These are phyloP conservation scores for Teleopsis dalmanni DNA, from an alignment of 1,140 invertebrate species.

Conservation along the genomic window DNA sequence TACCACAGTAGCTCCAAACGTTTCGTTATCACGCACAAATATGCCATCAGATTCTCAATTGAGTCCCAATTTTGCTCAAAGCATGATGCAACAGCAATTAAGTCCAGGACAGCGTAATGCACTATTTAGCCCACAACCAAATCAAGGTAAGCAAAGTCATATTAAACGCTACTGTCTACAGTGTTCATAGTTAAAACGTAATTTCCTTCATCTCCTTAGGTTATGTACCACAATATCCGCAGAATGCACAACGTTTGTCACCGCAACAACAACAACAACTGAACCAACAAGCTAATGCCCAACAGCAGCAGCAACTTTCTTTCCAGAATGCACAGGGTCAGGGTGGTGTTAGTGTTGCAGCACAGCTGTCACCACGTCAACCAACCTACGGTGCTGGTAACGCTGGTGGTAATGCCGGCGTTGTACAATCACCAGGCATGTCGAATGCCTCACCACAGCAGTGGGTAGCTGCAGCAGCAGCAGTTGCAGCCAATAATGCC, in stretches of 20 bases:
- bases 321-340: constrained; percentile 19
- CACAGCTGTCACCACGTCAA: constrained; percentile 23
- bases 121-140: constrained; percentile 40
- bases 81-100: constrained; percentile 40
- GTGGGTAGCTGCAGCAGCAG: constrained; percentile 2
- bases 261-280: constrained; percentile 33
- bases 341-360: not conserved
- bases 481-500: not conserved
- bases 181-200: not conserved
- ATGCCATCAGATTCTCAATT: constrained; percentile 64
- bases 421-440: constrained; percentile 29
- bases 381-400: constrained; percentile 19
- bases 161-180: not conserved
- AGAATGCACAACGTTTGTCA: constrained; percentile 33
- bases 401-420: constrained; percentile 17
- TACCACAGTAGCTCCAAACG: constrained; percentile 72
- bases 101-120: constrained; percentile 38
- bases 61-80: constrained; percentile 54
- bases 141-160: constrained; percentile 24
- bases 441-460: constrained; percentile 10
- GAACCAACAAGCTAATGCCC: constrained; percentile 23
- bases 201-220: constrained; percentile 14
- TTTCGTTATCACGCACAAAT: constrained; percentile 61
- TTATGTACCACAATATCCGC: constrained; percentile 32
- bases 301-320: constrained; percentile 38